A percentile compares a stretch with the other conserved stretches of the same genome.
phyloP scores from a whole-genome alignment of 2,888 invertebrate species.

The Trissolcus brochymenae region DNA sequence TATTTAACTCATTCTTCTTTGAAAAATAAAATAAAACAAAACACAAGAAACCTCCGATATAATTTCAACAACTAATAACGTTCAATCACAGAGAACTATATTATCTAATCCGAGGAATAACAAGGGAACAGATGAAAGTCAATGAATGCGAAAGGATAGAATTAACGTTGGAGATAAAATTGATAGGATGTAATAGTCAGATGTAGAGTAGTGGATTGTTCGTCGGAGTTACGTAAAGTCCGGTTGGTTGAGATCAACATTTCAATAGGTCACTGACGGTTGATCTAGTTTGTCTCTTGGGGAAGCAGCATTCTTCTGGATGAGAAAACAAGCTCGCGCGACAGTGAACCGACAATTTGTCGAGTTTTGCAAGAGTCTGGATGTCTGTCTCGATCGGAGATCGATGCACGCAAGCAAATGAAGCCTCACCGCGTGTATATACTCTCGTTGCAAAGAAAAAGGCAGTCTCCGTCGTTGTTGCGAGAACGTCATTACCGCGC shows the following conservation, averaged over 20 bases:
- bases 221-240: conserved; percentile 45
- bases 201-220: conserved; percentile 47
- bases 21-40: not conserved
- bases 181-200: conserved; percentile 27
- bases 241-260: conserved; percentile 45
- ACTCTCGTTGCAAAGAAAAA: not conserved
- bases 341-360: conserved; percentile 42
- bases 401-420: conserved; percentile 41
- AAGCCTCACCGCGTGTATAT: conserved; percentile 10
- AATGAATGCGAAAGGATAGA: conserved; percentile 23
- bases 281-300: conserved; percentile 46
- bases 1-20: conserved; percentile 11
- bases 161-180: conserved; percentile 24
- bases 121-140: conserved; percentile 10
- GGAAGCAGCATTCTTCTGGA: conserved; percentile 41
- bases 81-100: no score
- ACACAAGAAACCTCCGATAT: not conserved
- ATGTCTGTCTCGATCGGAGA: conserved; percentile 5
- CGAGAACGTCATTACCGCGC: conserved; percentile 39
- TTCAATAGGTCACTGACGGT: conserved; percentile 49
- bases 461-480: conserved; percentile 7
- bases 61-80: no score
- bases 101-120: no score
- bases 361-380: conserved; percentile 37
- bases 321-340: conserved; percentile 24